Evolutionary conservation across 30 jellyfish, hydroid and myxozoan genomes (phyloP), one percentile per base, ranked within the genome.

Genomic region (Pseudorhiza aurosa): DNA sequence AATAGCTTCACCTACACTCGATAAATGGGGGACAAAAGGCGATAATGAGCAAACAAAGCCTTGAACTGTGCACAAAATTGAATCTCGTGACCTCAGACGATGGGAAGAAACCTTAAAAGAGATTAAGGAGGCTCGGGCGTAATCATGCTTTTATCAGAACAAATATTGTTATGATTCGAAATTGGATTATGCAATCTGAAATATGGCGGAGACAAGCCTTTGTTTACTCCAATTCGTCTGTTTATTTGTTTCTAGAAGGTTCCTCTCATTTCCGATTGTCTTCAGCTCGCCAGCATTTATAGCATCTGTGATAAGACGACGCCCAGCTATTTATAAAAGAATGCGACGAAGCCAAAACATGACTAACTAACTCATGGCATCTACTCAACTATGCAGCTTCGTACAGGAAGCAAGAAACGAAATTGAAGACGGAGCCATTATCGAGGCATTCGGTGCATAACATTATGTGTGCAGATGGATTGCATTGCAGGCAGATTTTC

Each of bases 11-110:
- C n/a, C n/a, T n/a, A n/a, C n/a, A n/a, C n/a, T n/a, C n/a, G n/a
- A n/a, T n/a, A n/a, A n/a, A n/a, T n/a, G n/a, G n/a, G n/a, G n/a
- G n/a, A n/a, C n/a, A n/a, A n/a, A n/a, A n/a, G n/a, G n/a, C n/a
- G n/a, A n/a, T n/a, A n/a, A n/a, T n/a, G n/a, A n/a, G n/a, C n/a
- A n/a, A n/a, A n/a, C n/a, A n/a, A n/a, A n/a, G 67, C 32, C 67
- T 53, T 19, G 36, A 2, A 7, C 3, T 53, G 22, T n/a, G 8
- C 14, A 53, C 4, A 35, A 53, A 53, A 53, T 53, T 53, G 33
- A 53, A 53, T 53, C 24, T 19, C 67, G 67, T 53, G 67, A 53
- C 67, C 67, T 53, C 67, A 53, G 67, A 53, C 67, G 24, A n/a
- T 53, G n/a, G 24, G 24, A 17, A 53, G 17, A 35, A 35, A 22